phyloP scores from a whole-genome alignment of 2,888 invertebrate genomes.

The Acanthosoma haemorrhoidale region DNA sequence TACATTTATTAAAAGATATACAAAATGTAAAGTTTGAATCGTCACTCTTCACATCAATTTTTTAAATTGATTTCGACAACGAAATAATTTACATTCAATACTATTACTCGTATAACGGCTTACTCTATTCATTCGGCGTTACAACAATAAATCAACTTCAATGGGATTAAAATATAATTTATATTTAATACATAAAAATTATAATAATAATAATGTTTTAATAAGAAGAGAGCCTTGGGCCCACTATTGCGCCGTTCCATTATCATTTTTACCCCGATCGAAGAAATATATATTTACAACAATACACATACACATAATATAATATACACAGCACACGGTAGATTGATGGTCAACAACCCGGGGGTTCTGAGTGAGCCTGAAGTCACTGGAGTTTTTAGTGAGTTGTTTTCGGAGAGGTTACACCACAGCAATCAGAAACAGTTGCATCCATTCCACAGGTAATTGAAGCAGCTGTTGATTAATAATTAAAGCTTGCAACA shows the following conservation, averaged over 20 bases:
- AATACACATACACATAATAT: conserved; percentile 1
- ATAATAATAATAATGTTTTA: too few species aligned
- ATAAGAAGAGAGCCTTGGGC: conserved; percentile 2
- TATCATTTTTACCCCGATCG: conserved; percentile 11
- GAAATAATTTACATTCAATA: too few species aligned
- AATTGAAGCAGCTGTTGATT: too few species aligned
- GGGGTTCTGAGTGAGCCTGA: not conserved
- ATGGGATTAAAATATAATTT: conserved; percentile 7
- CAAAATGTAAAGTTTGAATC: not conserved
- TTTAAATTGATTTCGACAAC: not conserved
- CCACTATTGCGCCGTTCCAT: too few species aligned
- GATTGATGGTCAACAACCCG: not conserved
- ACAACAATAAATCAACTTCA: not conserved
- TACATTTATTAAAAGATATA: too few species aligned
- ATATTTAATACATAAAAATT: conserved; percentile 8
- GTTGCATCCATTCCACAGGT: too few species aligned
- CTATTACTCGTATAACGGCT: conserved; percentile 1
- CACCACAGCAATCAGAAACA: too few species aligned
- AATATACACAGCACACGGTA: conserved; percentile 8
- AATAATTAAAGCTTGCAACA: too few species aligned
- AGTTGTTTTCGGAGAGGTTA: not conserved
- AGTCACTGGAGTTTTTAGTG: not conserved
- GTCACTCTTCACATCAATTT: not conserved
- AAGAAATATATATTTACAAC: not conserved
- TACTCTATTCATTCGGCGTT: too few species aligned